These are phyloP conservation scores for Caenorhabditis wallacei DNA, from an alignment of 2,888 invertebrate species.

Conservation along the genomic window DNA sequence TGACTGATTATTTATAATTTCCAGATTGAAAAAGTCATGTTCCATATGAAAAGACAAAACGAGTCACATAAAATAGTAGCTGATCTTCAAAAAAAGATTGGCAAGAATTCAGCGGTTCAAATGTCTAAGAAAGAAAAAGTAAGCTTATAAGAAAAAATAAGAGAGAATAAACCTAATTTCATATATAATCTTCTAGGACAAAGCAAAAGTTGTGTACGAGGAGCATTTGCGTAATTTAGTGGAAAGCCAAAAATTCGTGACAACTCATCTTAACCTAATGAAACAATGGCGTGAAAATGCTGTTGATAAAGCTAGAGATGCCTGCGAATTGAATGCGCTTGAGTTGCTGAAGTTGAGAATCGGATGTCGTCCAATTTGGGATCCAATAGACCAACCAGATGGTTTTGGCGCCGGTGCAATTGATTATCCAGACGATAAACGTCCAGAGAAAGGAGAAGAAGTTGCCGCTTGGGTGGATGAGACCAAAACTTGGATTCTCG, in stretches of 20 bases:
- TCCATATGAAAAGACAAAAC: neutral
- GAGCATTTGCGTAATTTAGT: neutral
- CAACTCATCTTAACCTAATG: neutral
- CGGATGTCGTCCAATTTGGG: slow-evolving; percentile 23
- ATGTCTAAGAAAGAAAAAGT: slow-evolving; percentile 22
- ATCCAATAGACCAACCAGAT: neutral
- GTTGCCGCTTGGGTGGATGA: slow-evolving; percentile 47
- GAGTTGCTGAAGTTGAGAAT: slow-evolving; percentile 13
- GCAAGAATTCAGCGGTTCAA: neutral
- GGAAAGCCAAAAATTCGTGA: neutral
- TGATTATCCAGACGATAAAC: slow-evolving; percentile 18
- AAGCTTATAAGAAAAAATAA: too few relatives aligned
- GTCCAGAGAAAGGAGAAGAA: slow-evolving; percentile 18
- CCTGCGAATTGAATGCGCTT: slow-evolving; percentile 4
- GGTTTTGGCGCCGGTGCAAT: slow-evolving; percentile 22
- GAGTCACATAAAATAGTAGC: neutral
- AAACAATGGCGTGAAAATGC: neutral
- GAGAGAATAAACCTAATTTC: too few relatives aligned
- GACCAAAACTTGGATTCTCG: slow-evolving; percentile 46
- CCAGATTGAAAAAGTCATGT: slow-evolving; percentile 4
- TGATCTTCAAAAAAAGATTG: slow-evolving; percentile 13
- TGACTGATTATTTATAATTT: neutral
- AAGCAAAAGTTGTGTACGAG: slow-evolving; percentile 2
- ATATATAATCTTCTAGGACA: too few relatives aligned
- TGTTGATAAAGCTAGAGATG: neutral